These are phyloP conservation scores for Gracilinanus agilis DNA, from an alignment of 2,113 vertebrate species.

Conservation along the genomic window DNA sequence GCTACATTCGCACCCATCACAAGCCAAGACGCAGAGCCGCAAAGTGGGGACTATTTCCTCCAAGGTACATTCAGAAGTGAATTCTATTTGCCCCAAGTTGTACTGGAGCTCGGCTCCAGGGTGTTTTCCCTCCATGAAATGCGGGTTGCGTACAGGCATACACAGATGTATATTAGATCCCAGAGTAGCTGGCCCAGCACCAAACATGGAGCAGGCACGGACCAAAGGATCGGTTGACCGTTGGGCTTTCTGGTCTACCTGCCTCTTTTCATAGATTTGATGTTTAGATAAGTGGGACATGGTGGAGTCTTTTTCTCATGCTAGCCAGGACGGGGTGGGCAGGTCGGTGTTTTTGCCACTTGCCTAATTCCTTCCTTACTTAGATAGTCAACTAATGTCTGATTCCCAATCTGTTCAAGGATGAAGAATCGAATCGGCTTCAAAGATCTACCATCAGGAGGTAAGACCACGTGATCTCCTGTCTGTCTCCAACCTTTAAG, in stretches of 20 bases:
- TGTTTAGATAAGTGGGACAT: not conserved
- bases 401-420: constrained; percentile 22
- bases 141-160: not conserved
- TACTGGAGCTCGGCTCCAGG: not conserved
- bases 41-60: not conserved
- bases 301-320: not conserved
- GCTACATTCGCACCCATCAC: not conserved
- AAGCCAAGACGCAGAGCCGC: not conserved
- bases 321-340: not conserved
- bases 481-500: not conserved
- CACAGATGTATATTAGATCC: too few relatives aligned
- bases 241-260: not conserved
- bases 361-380: not conserved
- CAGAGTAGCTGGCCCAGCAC: not conserved
- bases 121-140: not conserved
- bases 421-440: not conserved
- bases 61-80: not conserved
- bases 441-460: not conserved
- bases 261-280: not conserved
- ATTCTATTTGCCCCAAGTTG: not conserved
- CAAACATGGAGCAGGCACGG: not conserved
- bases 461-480: not conserved
- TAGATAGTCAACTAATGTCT: not conserved
- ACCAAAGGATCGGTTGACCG: not conserved
- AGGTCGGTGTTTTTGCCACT: not conserved